Base-by-base conservation (phyloP, 2,113 vertebrate genomes). In the Podocnemis expansa region DNA sequence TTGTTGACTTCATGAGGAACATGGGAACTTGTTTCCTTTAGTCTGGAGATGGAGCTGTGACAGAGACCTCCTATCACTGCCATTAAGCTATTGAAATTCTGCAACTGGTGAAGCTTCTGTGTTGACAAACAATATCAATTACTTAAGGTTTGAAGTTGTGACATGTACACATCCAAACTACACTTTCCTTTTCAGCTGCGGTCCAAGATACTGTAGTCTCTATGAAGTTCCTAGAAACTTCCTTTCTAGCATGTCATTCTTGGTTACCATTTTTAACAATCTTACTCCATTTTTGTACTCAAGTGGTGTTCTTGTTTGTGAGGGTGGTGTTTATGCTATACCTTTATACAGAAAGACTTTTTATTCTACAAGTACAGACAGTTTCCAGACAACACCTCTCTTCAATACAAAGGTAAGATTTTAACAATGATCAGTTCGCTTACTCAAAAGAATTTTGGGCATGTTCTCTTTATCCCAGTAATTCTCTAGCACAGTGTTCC, bases 41-140 rank as follows among this genome's bases (percentile, higher is more conserved):
- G 99, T 95, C 99, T 98, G 95, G 99, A 99, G 97, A 99, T 99
- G 2, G 99, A 99, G 97, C 99, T 99, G 97, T 99, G 99, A 89
- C 99, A 99, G 4, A 99, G 98, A 73, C 99, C 99, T 82, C 99
- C 99, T 88, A 99, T 99, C 94, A 99, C 99, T 12, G 99, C 99
- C 99, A 99, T 99, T 98, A 99, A 96, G 8, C 99, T 99, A 97
- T 99, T 99, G 96, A 99, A 99, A 97, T 99, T 99, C 98, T 99
- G 99, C 90, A 99, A 98, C 83, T 98, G 98, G 87, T 99, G 98
- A 70, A 99, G 99, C 97, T 99, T 98, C 99, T 99, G 97, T 88
- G 41, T 91, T 60, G 67, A 91, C 22, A 95, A 47, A 85, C 3
- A 58, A 8, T 45, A 84, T 54, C 88, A 79, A 47, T 82, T 45